Conservation (phyloP, 2,888 invertebrate genomes). For the Epinotia nisella region DNA sequence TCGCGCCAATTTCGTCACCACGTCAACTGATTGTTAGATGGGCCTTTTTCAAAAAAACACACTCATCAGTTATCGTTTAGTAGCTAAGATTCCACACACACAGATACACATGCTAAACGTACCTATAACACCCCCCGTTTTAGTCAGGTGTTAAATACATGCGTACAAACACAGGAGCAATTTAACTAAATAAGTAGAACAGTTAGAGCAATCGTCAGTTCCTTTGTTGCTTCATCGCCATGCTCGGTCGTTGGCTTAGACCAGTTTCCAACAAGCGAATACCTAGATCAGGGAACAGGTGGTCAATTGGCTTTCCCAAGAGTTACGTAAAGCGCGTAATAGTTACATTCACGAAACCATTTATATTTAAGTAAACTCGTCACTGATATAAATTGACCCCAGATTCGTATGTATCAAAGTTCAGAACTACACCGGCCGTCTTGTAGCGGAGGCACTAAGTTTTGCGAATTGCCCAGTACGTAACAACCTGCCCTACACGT, state of each 20-base stretch:
- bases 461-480: constrained; percentile 8
- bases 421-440: neutral
- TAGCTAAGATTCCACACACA: too few species aligned
- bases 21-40: neutral
- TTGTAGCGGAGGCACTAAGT: neutral
- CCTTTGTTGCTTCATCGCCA: constrained; percentile 2
- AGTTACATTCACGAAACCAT: neutral
- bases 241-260: constrained; percentile 11
- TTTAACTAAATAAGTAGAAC: neutral
- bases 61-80: too few species aligned
- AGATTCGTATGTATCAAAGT: neutral
- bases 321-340: constrained; percentile 29
- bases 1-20: neutral
- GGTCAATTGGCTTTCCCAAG: constrained; percentile 5
- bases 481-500: constrained; percentile 22
- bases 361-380: neutral
- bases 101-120: too few species aligned
- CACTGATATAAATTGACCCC: neutral
- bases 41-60: too few species aligned
- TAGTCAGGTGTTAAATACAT: too few species aligned
- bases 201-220: neutral
- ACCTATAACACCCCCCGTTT: too few species aligned
- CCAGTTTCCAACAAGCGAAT: constrained; percentile 21
- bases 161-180: too few species aligned
- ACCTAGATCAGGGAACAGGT: constrained; percentile 14